Conservation (phyloP, 1,140 invertebrate species). For the Drosophila albomicans region DNA sequence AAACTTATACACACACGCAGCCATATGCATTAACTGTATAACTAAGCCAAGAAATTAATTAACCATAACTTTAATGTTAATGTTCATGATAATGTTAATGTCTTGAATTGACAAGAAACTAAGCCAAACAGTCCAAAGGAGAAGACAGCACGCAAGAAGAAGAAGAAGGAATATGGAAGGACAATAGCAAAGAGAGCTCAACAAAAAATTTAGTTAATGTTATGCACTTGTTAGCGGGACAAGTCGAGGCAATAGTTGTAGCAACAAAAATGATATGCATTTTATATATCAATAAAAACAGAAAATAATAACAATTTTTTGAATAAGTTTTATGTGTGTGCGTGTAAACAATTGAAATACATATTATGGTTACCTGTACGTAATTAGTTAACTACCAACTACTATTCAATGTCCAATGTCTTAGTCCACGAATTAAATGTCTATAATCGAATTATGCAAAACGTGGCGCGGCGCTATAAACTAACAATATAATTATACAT, state of each 20-base stretch:
- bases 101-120: conserved; percentile 30
- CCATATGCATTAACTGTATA: conserved; percentile 17
- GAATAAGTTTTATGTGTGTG: conserved; percentile 78
- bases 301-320: conserved; percentile 51
- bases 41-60: conserved; percentile 44
- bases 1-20: conserved; percentile 37
- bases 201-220: conserved; percentile 12
- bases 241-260: conserved; percentile 30
- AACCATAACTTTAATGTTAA: conserved; percentile 20
- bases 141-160: conserved; percentile 17
- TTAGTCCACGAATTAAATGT: conserved; percentile 2
- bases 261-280: conserved; percentile 61
- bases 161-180: conserved; percentile 20
- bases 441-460: conserved; percentile 47
- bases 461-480: conserved; percentile 65
- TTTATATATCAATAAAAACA: conserved; percentile 65
- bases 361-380: conserved; percentile 38
- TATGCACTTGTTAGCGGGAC: conserved; percentile 61
- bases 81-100: conserved; percentile 8
- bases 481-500: conserved; percentile 10
- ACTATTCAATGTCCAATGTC: conserved; percentile 32
- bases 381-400: conserved; percentile 37
- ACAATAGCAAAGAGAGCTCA: conserved; percentile 67
- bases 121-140: conserved; percentile 38
- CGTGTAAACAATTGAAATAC: conserved; percentile 28